These are phyloP conservation scores for Myotis davidii DNA, from an alignment of 2,113 vertebrate species.

Conservation along the genomic window DNA sequence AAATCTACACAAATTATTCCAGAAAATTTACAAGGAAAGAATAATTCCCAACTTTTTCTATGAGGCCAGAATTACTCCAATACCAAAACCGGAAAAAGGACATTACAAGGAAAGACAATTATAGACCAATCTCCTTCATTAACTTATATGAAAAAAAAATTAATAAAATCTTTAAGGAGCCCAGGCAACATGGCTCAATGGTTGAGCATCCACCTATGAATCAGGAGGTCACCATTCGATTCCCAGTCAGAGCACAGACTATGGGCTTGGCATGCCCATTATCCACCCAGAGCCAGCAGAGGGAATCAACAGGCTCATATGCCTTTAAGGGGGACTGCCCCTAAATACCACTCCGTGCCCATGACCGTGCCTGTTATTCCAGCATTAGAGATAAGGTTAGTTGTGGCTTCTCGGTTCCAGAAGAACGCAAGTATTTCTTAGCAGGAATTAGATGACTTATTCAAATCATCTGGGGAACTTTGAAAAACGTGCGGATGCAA, in stretches of 20 bases:
- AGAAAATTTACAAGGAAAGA: constrained; percentile 6
- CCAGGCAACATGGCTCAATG: too few species aligned
- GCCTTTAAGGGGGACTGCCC: neutral
- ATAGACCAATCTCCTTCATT: neutral
- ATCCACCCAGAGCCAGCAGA: neutral
- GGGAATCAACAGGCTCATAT: neutral
- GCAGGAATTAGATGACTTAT: neutral
- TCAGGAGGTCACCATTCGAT: too few species aligned
- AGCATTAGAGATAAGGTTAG: too few species aligned
- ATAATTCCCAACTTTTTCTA: neutral
- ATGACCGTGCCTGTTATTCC: accelerated
- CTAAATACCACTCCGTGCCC: too few species aligned
- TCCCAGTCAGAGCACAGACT: too few species aligned
- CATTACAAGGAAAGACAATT: neutral
- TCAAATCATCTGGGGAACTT: neutral
- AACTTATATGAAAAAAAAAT: neutral
- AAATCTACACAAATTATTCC: neutral
- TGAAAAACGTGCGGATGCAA: neutral
- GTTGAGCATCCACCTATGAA: too few species aligned
- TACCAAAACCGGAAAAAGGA: neutral
- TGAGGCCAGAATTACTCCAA: neutral
- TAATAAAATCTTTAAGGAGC: neutral
- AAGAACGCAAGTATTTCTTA: neutral
- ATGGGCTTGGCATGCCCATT: accelerated
- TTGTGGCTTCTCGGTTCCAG: neutral